Evolutionary conservation across 2,113 vertebrate genomes (phyloP), one percentile per base, ranked within the genome.

Genomic region (Petroica traversi): DNA sequence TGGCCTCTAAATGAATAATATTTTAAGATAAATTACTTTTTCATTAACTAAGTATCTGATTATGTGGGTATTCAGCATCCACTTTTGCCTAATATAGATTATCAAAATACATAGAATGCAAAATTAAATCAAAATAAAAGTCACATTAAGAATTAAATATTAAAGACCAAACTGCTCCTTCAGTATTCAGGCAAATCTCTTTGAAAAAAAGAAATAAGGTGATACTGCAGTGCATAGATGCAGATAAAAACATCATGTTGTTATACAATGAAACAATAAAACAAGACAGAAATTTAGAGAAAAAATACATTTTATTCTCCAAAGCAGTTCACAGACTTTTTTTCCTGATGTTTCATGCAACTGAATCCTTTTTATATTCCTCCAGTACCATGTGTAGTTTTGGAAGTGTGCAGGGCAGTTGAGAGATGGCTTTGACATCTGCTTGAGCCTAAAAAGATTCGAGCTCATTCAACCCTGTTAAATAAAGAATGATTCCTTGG

Each of bases 51-150:
- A 5, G 3, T 72, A 31, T 61, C 9, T 68, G 59, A 45, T 64
- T 58, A 58, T 19, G 1, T 5, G 4, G 1, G 0, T 43, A 55
- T 73, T 92, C 1, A 1, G 3, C 40, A 48, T 49, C 7, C 0
- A 66, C 4, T 58, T 86, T 74, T 67, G 2, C 14, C 18, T 83
- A 79, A 46, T 52, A 41, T 3, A 69, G 16, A 43, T 34, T 55
- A 48, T 26, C 3, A 19, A 89, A 85, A 72, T 41, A 17, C 6
- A 57, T 3, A 48, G 14, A 51, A 57, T 48, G 2, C 5, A 61
- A 69, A 89, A 92, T 58, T 68, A 91, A 38, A 7, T 83, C 4
- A 38, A 87, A 86, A 69, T 49, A 49, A 12, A 77, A 4, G 33
- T 46, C 49, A 59, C 7, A 43, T 2, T 36, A 43, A 62, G 6